These are phyloP conservation scores for Rhabdomys dilectus DNA, from an alignment of 2,113 vertebrate genomes.

Conservation along the genomic window DNA sequence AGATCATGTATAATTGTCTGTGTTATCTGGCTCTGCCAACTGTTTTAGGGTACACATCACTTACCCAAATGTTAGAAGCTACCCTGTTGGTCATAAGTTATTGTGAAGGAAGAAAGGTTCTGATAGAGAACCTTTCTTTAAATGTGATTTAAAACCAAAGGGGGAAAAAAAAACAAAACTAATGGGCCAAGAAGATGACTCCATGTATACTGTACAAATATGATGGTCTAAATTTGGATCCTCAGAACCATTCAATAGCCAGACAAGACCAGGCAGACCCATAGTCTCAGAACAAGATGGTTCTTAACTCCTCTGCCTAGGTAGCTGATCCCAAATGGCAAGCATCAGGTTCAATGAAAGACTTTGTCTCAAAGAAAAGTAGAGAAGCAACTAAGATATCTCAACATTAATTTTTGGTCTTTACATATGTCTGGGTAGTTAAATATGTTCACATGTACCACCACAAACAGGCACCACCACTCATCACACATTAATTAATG, in stretches of 20 bases:
- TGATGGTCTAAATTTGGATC: not conserved
- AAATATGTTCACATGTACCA: not conserved
- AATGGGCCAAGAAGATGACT: not conserved
- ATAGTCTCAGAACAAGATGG: not conserved
- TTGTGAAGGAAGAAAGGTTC: not conserved
- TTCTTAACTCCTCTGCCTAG: not conserved
- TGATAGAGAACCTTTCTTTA: too few species aligned
- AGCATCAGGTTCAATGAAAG: not conserved
- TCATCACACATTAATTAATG: not conserved
- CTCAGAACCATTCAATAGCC: not conserved
- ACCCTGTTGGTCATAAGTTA: not conserved
- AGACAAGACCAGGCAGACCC: not conserved
- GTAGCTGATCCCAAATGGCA: not conserved
- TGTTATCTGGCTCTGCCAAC: not conserved
- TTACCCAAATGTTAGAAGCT: not conserved
- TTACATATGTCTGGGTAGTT: not conserved
- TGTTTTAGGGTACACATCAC: not conserved
- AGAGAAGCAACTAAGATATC: not conserved
- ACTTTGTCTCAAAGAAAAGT: not conserved
- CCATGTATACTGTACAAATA: too few species aligned
- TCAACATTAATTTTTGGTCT: not conserved
- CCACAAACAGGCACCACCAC: not conserved
- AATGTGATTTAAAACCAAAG: not conserved
- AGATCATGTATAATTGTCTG: not conserved
- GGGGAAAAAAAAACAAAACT: not conserved